Conservation (phyloP, 2,113 vertebrate genomes). For the Gymnocephalus cernua region DNA sequence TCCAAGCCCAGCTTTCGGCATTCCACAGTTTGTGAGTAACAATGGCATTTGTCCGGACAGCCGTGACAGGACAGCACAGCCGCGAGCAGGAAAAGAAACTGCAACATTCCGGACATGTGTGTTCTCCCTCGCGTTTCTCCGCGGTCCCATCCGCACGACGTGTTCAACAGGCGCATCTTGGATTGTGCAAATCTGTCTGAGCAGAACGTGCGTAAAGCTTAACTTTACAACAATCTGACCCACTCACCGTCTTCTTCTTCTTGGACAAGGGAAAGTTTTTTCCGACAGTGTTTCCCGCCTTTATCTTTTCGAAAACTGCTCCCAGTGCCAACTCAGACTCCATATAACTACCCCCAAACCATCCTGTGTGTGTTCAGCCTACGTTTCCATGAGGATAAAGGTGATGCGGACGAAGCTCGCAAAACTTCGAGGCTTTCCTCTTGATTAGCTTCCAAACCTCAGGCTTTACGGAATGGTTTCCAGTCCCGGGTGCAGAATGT, state of each 20-base stretch:
- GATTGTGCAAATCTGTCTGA: constrained; percentile 43
- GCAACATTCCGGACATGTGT: constrained; percentile 35
- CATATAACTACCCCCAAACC: constrained; percentile 62
- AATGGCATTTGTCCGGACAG: constrained; percentile 89
- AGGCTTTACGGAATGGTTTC: neutral
- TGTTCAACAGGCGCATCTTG: constrained; percentile 65
- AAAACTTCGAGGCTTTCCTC: constrained; percentile 54
- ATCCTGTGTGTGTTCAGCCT: constrained; percentile 39
- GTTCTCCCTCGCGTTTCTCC: constrained; percentile 29
- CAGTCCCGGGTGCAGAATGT: neutral
- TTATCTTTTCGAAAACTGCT: constrained; percentile 38
- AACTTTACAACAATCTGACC: constrained; percentile 31
- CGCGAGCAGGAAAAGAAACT: constrained; percentile 68
- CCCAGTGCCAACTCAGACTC: constrained; percentile 44
- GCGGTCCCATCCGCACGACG: constrained; percentile 30
- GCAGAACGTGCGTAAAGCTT: constrained; percentile 47
- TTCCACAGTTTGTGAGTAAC: constrained; percentile 89
- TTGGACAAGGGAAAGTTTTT: constrained; percentile 67
- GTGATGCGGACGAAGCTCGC: constrained; percentile 1
- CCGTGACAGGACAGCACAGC: constrained; percentile 68
- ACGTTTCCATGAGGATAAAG: constrained; percentile 54
- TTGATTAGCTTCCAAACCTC: neutral
- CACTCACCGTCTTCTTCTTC: constrained; percentile 9
- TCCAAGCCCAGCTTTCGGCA: constrained; percentile 89
- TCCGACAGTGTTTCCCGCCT: constrained; percentile 32